These are phyloP conservation scores for Merops nubicus DNA, from an alignment of 2,113 vertebrate species.

Conservation along the genomic window DNA sequence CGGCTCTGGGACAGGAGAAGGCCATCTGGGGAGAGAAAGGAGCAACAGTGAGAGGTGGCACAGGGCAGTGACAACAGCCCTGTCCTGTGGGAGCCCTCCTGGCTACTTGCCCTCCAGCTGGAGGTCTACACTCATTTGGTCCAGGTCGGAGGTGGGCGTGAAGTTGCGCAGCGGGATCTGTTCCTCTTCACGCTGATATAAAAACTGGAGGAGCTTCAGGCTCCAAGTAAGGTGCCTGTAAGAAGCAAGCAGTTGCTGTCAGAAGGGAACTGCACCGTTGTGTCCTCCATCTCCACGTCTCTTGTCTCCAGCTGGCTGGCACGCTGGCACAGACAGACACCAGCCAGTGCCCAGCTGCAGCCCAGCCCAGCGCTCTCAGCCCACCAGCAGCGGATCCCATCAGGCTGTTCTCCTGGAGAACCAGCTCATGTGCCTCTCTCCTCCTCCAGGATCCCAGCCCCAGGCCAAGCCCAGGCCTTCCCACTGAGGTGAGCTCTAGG, in stretches of 20 bases:
- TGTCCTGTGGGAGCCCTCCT: fast-evolving
- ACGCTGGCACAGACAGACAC: neutral
- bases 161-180: conserved; percentile 88
- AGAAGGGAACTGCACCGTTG: neutral
- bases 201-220: conserved; percentile 88
- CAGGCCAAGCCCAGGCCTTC: neutral
- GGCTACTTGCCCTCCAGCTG: conserved; percentile 85
- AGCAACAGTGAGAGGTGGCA: neutral
- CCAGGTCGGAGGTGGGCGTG: conserved; percentile 86
- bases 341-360: neutral
- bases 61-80: neutral
- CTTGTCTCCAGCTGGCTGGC: neutral
- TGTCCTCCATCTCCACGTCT: neutral
- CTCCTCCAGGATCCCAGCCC: neutral
- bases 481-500: neutral
- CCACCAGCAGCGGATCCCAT: neutral
- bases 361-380: neutral
- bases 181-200: conserved; percentile 84
- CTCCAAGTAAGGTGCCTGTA: conserved; percentile 94
- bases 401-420: neutral
- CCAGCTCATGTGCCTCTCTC: neutral
- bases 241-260: neutral
- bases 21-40: conserved; percentile 81
- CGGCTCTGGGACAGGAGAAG: conserved; percentile 96
- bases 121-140: conserved; percentile 90